phyloP scores from a whole-genome alignment of 2,113 vertebrate genomes.

The Ibidorhyncha struthersii region DNA sequence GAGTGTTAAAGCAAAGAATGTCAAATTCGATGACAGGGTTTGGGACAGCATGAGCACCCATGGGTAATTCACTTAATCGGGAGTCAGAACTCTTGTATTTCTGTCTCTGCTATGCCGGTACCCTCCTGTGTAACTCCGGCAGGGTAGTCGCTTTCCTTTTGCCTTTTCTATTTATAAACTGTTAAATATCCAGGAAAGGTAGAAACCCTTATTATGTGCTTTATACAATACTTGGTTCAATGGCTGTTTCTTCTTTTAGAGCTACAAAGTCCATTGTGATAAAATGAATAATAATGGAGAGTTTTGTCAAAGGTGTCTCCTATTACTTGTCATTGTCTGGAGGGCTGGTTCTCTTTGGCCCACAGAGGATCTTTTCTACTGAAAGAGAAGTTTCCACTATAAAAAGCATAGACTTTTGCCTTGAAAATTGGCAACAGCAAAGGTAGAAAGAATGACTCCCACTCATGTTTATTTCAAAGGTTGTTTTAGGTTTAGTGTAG shows the following conservation, averaged over 20 bases:
- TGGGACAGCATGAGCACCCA: background rate
- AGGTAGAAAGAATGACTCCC: background rate
- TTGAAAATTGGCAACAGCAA: background rate
- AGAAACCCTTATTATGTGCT: background rate
- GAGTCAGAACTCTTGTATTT: background rate
- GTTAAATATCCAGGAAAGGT: background rate
- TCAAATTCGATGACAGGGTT: background rate
- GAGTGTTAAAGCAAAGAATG: background rate
- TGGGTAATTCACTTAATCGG: background rate
- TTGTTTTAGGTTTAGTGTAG: background rate
- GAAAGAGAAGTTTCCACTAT: background rate
- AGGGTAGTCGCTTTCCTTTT: background rate
- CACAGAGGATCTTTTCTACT: background rate
- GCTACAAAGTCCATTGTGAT: background rate
- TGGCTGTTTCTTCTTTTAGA: background rate
- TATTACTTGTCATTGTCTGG: background rate
- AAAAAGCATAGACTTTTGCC: background rate
- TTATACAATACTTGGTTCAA: background rate
- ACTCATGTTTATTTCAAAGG: background rate
- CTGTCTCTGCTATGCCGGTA: fast-evolving
- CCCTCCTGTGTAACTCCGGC: background rate
- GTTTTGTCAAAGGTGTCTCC: background rate
- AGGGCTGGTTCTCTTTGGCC: background rate
- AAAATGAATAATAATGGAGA: background rate
- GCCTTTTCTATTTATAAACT: background rate